Evolutionary conservation across 2,888 invertebrate genomes (phyloP).

Genomic region (Sceliomorpha sp.): DNA sequence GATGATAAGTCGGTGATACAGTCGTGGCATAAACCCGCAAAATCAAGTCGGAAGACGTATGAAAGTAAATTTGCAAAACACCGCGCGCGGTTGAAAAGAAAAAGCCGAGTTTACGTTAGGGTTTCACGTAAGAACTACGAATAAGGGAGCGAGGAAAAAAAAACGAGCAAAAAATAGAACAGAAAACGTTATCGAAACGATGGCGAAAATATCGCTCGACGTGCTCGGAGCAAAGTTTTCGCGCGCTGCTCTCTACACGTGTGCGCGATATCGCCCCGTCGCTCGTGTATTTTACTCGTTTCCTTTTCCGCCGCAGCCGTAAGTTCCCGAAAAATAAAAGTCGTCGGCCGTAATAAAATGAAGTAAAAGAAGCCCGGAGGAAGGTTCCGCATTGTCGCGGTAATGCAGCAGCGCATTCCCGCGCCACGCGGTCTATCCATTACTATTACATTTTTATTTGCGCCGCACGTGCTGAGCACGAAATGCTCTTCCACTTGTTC

Average conservation of each 20-base stretch:
- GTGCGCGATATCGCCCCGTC: conserved; percentile 20
- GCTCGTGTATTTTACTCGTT: conserved; percentile 42
- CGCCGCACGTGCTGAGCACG: conserved; percentile 48
- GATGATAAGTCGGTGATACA: too few species aligned
- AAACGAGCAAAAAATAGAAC: too few species aligned
- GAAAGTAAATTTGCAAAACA: too few species aligned
- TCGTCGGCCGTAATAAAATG: conserved; percentile 60
- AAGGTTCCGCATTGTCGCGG: conserved; percentile 64
- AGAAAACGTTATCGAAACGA: too few species aligned
- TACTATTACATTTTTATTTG: conserved; percentile 67
- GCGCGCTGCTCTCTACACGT: not conserved
- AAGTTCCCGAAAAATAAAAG: conserved; percentile 59
- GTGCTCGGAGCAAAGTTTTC: not conserved
- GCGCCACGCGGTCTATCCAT: conserved; percentile 61
- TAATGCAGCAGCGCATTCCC: conserved; percentile 61
- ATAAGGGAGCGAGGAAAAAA: too few species aligned
- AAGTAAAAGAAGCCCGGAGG: conserved; percentile 54
- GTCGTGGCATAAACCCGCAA: too few species aligned
- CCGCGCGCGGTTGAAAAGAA: too few species aligned
- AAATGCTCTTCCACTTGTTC: conserved; percentile 36
- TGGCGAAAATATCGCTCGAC: too few species aligned
- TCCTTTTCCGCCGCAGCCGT: conserved; percentile 44
- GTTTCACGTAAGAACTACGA: too few species aligned
- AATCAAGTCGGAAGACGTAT: too few species aligned
- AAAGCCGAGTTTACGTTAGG: too few species aligned